Evolutionary conservation across 2,113 vertebrate genomes (phyloP), one percentile per base, ranked within the genome.

Genomic region (Rhinolophus sinicus): DNA sequence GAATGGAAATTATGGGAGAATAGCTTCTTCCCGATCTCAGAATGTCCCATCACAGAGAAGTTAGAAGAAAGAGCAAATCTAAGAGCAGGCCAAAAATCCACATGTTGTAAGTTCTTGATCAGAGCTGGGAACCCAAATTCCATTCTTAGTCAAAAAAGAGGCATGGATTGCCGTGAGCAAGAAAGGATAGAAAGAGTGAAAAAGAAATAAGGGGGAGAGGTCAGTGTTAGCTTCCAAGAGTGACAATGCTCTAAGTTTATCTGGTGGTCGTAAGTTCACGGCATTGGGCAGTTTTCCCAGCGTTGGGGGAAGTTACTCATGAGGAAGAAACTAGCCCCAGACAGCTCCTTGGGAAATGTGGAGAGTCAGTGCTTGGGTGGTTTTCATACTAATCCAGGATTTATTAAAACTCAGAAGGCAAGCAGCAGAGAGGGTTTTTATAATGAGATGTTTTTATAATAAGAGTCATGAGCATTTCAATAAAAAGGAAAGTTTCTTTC

Each of bases 301-400:
- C 24, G 7, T 69, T 88, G 70, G 77, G 93, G 85, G 77, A 94
- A 96, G 94, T 97, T 97, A 97, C 95, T 96, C 84, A 96, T 35
- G 67, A 86, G 90, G 88, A 83, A 97, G 83, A 22, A 94, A 78
- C 76, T 89, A 89, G n/a, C 69, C 93, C 64, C 94, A 96, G 97
- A 96, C 96, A 92, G 95, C 77, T n/a, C 26, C 1, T 95, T 81
- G 97, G 96, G 97, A 97, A 97, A 96, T 88, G 84, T 82, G 83
- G 85, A 84, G 50, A 97, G 92, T 95, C 91, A 90, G 92, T 95
- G 95, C 92, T 90, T 97, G 83, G 76, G 93, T 92, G 97, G 96
- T 93, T 97, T 97, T 82, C 70, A 11, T 90, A 88, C 88, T 97
- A 97, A 98, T 96, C 97, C 81, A 58, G 96, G 95, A 90, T 83